These are phyloP conservation scores for Myrmophylax atrothorax DNA, from an alignment of 2,113 vertebrate species.

Conservation along the genomic window DNA sequence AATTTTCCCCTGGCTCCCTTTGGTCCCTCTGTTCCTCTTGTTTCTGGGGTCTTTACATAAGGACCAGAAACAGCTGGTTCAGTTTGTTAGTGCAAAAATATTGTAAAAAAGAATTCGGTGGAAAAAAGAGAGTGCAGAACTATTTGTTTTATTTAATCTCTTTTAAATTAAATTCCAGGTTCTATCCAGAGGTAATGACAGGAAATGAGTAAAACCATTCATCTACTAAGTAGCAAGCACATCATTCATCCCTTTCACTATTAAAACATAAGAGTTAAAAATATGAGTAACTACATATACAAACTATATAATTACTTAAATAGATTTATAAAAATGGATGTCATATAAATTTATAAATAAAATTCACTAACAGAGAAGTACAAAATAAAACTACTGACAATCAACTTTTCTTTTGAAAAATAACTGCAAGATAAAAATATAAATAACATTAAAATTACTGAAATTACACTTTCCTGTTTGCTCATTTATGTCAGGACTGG, in stretches of 20 bases:
- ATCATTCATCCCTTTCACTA: not conserved
- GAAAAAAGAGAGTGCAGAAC: not conserved
- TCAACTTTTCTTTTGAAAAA: not conserved
- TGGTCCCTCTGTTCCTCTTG: not conserved
- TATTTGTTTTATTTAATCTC: not conserved
- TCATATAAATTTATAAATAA: constrained; percentile 2
- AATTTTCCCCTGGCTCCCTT: not conserved
- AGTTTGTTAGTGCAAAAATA: not conserved
- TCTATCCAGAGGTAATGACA: not conserved
- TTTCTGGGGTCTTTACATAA: not conserved
- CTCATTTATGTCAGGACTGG: not conserved
- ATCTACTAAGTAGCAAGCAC: not conserved
- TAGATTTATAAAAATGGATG: not conserved
- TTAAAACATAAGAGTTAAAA: not conserved
- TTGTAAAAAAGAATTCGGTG: not conserved
- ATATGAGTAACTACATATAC: not conserved
- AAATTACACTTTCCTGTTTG: not conserved
- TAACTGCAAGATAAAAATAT: not conserved
- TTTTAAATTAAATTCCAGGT: not conserved
- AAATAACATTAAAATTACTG: not conserved
- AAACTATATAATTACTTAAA: not conserved
- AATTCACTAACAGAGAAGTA: not conserved
- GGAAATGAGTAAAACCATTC: not conserved
- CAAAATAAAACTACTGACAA: not conserved
- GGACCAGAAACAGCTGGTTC: not conserved